Percentiles rank a stretch among this genome's conserved stretches.
Conservation (phyloP, 2,113 vertebrate genomes). For the Anarhynchus alexandrinus region DNA sequence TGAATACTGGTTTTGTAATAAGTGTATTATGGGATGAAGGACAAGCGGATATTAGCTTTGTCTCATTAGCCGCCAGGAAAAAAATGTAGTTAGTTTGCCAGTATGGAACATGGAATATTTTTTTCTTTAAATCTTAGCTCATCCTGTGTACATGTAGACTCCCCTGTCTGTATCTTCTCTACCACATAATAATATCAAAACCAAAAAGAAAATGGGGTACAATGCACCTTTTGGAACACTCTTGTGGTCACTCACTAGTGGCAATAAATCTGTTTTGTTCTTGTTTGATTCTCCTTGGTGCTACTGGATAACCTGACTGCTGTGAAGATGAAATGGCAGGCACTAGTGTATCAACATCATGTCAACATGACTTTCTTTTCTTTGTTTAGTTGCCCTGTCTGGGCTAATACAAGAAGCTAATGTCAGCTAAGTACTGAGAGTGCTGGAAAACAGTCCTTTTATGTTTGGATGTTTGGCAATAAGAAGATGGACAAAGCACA, state of each 20-base stretch:
- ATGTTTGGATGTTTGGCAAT: not conserved
- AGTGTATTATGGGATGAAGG: slow-evolving; percentile 30
- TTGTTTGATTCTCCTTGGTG: not conserved
- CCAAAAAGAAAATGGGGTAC: not conserved
- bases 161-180: not conserved
- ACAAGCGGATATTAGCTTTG: slow-evolving; percentile 39
- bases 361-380: not conserved
- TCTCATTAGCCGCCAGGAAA: slow-evolving; percentile 2
- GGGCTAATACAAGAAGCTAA: not conserved
- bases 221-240: not conserved
- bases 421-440: not conserved
- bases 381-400: not conserved
- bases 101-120: not conserved
- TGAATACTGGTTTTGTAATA: slow-evolving; percentile 32
- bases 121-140: not conserved
- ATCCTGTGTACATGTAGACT: not conserved
- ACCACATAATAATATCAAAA: not conserved
- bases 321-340: not conserved
- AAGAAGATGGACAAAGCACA: not conserved
- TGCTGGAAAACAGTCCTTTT: not conserved
- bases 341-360: not conserved
- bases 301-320: not conserved
- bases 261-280: not conserved
- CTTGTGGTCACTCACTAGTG: not conserved
- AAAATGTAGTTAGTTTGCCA: not conserved